Percentiles rank a stretch among this genome's conserved stretches.
phyloP scores from a whole-genome alignment of 2,797 vertebrate genomes.

The Falco columbarius region DNA sequence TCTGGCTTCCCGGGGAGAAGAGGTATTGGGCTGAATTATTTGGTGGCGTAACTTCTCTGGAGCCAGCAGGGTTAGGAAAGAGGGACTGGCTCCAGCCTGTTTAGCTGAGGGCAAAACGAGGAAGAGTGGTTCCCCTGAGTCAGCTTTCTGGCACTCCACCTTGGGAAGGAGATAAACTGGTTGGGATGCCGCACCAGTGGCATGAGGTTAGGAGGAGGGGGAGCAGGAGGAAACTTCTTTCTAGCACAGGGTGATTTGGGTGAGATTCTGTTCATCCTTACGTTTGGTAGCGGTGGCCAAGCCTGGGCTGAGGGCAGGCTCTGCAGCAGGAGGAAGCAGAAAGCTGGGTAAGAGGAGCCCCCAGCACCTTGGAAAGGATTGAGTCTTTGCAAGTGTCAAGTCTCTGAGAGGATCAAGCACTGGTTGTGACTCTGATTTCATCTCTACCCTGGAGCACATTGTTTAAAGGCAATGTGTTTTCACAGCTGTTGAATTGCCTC shows the following conservation, averaged over 20 bases:
- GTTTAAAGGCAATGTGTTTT: constrained; percentile 9
- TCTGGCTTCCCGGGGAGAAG: not conserved
- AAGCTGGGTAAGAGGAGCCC: not conserved
- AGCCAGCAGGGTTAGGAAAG: not conserved
- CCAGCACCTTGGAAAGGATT: not conserved
- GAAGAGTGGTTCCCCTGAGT: constrained; percentile 34
- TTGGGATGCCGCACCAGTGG: constrained; percentile 9
- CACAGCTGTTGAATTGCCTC: constrained; percentile 21
- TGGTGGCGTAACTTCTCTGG: not conserved
- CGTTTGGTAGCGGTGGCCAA: not conserved
- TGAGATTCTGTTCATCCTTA: not conserved
- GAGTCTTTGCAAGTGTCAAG: not conserved
- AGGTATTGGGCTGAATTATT: not conserved
- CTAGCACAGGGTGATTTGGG: not conserved
- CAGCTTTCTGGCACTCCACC: constrained; percentile 5
- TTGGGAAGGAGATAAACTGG: constrained; percentile 61
- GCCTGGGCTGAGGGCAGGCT: not conserved
- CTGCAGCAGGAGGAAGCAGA: not conserved
- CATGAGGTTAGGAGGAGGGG: not conserved
- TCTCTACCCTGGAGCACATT: not conserved
- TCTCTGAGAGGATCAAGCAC: not conserved
- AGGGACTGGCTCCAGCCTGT: not conserved
- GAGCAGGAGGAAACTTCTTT: not conserved
- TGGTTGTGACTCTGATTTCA: constrained; percentile 8
- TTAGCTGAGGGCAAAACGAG: not conserved